Evolutionary conservation across 2,797 vertebrate species (phyloP), one percentile per base, ranked within the genome.

Genomic region (Pelodytes ibericus): DNA sequence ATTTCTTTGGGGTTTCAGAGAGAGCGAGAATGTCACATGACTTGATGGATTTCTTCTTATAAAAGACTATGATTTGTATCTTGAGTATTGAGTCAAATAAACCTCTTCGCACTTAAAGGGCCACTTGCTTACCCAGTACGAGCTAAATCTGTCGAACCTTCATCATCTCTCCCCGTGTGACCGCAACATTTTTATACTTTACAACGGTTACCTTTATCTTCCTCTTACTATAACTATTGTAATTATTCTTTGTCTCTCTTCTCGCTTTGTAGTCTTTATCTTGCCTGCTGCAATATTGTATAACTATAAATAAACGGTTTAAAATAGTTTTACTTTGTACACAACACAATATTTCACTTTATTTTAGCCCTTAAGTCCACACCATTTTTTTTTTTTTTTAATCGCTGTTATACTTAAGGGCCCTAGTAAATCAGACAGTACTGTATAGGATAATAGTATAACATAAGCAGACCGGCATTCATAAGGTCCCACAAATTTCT

Each of bases 1-100:
- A 78, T 78, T 78, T 72, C 75, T 78, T 78, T 67, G 61, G 75
- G 70, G 62, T 72, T 61, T 72, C 70, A 67, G 39, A 72, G 70
- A 72, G 62, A 78, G 63, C 67, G 67, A 72, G 56, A 72, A 72
- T 61, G 59, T 78, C 69, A 78, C 61, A 44, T 27, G 11, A 31
- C n/a, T 36, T 72, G 75, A 78, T 78, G 56, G 75, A 78, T 78
- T 36, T 22, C 49, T 67, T 47, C 33, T 44, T 72, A 72, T 78
- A 72, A 72, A 78, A 72, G 53, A 27, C 53, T 39, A 39, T 78
- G 70, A 72, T 78, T 78, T 78, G 62, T 78, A 67, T 60, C 16
- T 13, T 26, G 22, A 44, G 36, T 31, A 63, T 10, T 24, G 44
- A 77, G 67, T 33, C 24, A 39, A 27, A 31, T 8, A 39, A 36